These are phyloP conservation scores for Manacus vitellinus DNA, from an alignment of 2,113 vertebrate genomes.

Conservation along the genomic window DNA sequence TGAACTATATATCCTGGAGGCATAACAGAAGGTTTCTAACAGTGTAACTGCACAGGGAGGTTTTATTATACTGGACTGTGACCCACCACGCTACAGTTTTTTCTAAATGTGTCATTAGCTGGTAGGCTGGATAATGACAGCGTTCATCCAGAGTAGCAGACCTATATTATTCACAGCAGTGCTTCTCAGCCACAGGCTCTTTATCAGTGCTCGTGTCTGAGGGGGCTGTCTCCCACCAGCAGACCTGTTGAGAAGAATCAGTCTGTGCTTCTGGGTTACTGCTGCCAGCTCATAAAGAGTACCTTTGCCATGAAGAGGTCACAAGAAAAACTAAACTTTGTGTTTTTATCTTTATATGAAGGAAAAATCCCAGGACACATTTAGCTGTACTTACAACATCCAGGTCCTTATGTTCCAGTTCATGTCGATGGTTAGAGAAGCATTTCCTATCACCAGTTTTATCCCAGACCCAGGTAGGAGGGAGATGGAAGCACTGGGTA, in stretches of 20 bases:
- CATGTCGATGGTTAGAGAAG: constrained; percentile 40
- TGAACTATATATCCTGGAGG: background rate
- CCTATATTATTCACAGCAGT: background rate
- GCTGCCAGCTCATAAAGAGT: background rate
- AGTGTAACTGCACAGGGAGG: background rate
- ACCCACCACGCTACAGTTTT: background rate
- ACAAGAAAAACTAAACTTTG: background rate
- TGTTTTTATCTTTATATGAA: background rate
- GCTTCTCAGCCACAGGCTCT: background rate
- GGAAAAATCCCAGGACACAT: background rate
- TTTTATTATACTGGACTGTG: background rate
- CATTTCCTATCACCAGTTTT: constrained; percentile 65
- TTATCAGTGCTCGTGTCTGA: background rate
- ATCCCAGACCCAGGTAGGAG: constrained; percentile 65
- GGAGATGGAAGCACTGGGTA: constrained; percentile 69
- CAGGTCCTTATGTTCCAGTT: constrained; percentile 70
- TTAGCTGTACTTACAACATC: constrained; percentile 67
- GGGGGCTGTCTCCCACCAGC: background rate
- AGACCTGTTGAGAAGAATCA: background rate
- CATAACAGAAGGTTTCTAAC: background rate
- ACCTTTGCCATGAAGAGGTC: background rate
- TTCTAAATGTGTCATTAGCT: background rate
- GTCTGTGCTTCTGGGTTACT: background rate
- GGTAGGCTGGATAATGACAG: background rate
- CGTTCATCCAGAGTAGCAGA: background rate